Conservation (phyloP, 2,888 invertebrate species). For the Eurois occulta region DNA sequence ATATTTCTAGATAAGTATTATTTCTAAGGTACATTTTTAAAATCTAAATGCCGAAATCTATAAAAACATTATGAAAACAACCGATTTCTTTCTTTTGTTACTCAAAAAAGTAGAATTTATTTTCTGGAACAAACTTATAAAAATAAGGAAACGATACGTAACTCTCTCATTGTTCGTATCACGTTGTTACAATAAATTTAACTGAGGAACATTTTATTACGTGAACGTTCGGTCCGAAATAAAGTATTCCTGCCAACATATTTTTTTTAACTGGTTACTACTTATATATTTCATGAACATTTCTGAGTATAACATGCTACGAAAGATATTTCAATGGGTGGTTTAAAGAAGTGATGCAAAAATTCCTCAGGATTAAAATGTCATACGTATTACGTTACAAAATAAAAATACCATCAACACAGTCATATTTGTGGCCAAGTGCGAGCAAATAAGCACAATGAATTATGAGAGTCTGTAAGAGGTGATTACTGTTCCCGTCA, state of each 20-base stretch:
- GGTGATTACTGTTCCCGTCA: too few relatives aligned
- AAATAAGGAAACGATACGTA: neutral
- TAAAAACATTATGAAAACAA: neutral
- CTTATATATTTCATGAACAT: neutral
- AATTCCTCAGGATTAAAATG: too few relatives aligned
- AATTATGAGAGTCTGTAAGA: too few relatives aligned
- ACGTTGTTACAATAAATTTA: conserved; percentile 5
- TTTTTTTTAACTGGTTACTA: neutral
- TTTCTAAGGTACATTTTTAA: neutral
- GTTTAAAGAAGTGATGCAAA: neutral
- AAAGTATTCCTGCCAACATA: neutral
- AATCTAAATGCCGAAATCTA: neutral
- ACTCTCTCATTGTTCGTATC: conserved; percentile 1
- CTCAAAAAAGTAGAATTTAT: neutral
- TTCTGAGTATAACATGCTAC: neutral
- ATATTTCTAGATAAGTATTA: too few relatives aligned
- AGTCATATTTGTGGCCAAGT: neutral
- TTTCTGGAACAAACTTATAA: neutral
- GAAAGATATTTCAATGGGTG: neutral
- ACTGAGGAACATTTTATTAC: neutral
- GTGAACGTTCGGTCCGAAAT: neutral
- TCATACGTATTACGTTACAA: neutral
- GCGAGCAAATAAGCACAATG: neutral
- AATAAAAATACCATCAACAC: neutral
- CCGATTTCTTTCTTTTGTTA: neutral